phyloP scores from a whole-genome alignment of 1,140 invertebrate species.

The Gonatopus flavifemur region DNA sequence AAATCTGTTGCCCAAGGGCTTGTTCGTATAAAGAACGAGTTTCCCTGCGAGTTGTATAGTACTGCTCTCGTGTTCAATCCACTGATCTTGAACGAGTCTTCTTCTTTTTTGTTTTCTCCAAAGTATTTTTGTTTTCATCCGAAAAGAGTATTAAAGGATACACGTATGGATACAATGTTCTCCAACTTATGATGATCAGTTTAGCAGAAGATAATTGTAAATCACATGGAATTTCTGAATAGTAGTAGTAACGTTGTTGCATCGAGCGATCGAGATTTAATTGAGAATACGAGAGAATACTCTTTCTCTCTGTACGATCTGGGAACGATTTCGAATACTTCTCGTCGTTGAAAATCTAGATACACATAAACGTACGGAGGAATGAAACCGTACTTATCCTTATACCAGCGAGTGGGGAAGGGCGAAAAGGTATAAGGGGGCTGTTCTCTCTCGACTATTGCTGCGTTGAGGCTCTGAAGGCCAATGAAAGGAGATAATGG shows the following conservation, averaged over 20 bases:
- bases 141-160: too few relatives aligned
- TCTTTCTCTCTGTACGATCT: conserved; percentile 9
- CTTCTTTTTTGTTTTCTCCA: neutral
- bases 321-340: conserved; percentile 14
- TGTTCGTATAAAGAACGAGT: too few relatives aligned
- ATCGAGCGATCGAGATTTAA: too few relatives aligned
- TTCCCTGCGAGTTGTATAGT: too few relatives aligned
- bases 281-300: too few relatives aligned
- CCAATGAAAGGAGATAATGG: conserved; percentile 45
- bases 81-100: neutral
- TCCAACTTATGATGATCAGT: too few relatives aligned
- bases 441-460: conserved; percentile 19
- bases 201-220: too few relatives aligned
- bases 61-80: neutral
- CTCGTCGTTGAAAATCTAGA: conserved; percentile 9
- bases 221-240: too few relatives aligned
- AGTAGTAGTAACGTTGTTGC: too few relatives aligned
- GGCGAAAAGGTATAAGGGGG: conserved; percentile 14
- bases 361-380: too few relatives aligned
- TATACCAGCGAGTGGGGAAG: conserved; percentile 1
- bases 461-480: conserved; percentile 34
- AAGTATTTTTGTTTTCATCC: too few relatives aligned
- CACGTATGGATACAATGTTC: too few relatives aligned
- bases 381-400: conserved; percentile 24
- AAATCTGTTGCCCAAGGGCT: neutral